These are phyloP conservation scores for Drosophila imparisetae DNA, from an alignment of 2,888 invertebrate species.

Conservation along the genomic window DNA sequence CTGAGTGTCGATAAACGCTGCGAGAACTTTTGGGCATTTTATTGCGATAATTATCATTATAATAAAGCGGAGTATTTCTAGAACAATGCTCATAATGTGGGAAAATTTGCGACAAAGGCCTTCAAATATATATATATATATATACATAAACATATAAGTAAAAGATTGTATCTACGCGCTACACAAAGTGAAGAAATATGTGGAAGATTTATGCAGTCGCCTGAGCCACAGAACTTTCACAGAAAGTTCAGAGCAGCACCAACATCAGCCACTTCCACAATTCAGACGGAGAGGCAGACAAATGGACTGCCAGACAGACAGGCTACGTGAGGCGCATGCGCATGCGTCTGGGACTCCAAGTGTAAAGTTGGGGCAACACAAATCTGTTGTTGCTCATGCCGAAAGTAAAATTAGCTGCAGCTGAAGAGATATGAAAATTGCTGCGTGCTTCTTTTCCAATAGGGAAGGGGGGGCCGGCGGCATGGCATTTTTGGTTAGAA, in stretches of 20 bases:
- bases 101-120: slow-evolving; percentile 46
- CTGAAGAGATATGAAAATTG: slow-evolving; percentile 53
- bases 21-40: slow-evolving; percentile 24
- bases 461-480: slow-evolving; percentile 1
- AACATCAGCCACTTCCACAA: slow-evolving; percentile 13
- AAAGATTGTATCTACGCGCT: slow-evolving; percentile 52
- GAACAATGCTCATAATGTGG: slow-evolving; percentile 63
- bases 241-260: slow-evolving; percentile 65
- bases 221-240: slow-evolving; percentile 68
- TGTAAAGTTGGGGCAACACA: not conserved
- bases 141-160: slow-evolving; percentile 11
- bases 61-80: slow-evolving; percentile 32
- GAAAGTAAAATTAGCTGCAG: slow-evolving; percentile 72
- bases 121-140: slow-evolving; percentile 54
- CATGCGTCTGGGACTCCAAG: slow-evolving; percentile 40
- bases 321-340: slow-evolving; percentile 76
- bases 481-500: slow-evolving; percentile 30
- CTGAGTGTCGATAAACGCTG: slow-evolving; percentile 19
- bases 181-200: slow-evolving; percentile 44
- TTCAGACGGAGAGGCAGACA: slow-evolving; percentile 2
- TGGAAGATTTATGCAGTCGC: slow-evolving; percentile 64
- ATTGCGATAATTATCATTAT: slow-evolving; percentile 33
- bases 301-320: slow-evolving; percentile 2
- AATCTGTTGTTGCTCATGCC: slow-evolving; percentile 29
- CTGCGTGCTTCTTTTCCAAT: not conserved